Conservation (phyloP, 92 coral and sea anemone species). For the Phenganax subtilis region DNA sequence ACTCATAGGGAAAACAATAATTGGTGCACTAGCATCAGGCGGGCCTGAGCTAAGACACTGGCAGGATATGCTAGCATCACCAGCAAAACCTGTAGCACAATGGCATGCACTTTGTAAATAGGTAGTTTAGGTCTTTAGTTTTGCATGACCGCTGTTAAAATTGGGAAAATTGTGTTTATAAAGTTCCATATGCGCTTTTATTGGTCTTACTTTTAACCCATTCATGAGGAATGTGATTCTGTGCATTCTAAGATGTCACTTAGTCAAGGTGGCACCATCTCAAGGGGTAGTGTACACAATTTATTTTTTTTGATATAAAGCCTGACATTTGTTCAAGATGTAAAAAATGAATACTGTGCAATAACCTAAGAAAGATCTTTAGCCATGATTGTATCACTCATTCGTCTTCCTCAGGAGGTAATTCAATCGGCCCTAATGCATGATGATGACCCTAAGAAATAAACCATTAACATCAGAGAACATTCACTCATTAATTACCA, state of each 20-base stretch:
- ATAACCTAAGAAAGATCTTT: neutral
- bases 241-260: no score
- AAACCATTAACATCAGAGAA: neutral
- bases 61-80: slow-evolving; percentile 93
- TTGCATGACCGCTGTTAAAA: no score
- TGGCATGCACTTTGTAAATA: slow-evolving; percentile 90
- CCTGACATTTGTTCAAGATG: no score
- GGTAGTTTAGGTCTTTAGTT: neutral
- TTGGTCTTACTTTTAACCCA: no score
- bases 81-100: slow-evolving; percentile 82
- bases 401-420: slow-evolving; percentile 41
- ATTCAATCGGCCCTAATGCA: slow-evolving; percentile 45
- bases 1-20: slow-evolving; percentile 91
- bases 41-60: slow-evolving; percentile 93
- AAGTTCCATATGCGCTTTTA: no score
- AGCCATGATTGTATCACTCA: neutral
- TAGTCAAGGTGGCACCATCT: no score
- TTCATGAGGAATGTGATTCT: no score
- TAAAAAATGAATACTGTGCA: neutral
- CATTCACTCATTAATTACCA: no score
- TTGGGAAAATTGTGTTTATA: no score
- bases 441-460: slow-evolving; percentile 32
- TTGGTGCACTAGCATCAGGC: slow-evolving; percentile 77
- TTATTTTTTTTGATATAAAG: no score
- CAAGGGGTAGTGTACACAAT: no score